Evolutionary conservation across 1,140 invertebrate genomes (phyloP).

Genomic region (Meloidogyne exigua): DNA sequence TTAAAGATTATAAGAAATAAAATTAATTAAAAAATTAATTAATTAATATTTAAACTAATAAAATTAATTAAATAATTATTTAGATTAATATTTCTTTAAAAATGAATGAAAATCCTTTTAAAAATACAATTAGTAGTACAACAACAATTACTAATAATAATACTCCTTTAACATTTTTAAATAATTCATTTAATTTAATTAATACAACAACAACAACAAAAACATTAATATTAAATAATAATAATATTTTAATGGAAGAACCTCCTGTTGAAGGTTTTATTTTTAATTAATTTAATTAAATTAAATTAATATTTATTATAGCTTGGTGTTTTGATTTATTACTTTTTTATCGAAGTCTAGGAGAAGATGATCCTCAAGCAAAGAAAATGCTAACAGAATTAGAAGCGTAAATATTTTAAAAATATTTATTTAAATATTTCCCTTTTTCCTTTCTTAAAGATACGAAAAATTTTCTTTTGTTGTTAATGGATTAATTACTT

Average conservation of each 20-base stretch:
- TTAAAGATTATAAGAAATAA: too few species aligned
- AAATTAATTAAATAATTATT: too few species aligned
- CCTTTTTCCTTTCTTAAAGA: too few species aligned
- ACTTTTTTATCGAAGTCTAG: constrained; percentile 44
- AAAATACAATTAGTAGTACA: neutral
- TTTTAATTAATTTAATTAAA: neutral
- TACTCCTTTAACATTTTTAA: neutral
- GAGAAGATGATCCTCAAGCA: constrained; percentile 45
- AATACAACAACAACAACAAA: neutral
- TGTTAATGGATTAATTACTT: constrained; percentile 56
- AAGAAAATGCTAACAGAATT: constrained; percentile 43
- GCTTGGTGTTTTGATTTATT: constrained; percentile 50
- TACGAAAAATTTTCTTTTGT: constrained; percentile 55
- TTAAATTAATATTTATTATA: neutral
- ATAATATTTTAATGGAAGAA: neutral
- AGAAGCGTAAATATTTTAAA: constrained; percentile 44
- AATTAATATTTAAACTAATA: too few species aligned
- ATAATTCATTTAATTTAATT: neutral
- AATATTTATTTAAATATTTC: neutral
- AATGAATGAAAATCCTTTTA: too few species aligned
- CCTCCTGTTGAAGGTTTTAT: neutral
- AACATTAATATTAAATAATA: neutral
- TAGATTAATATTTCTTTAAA: too few species aligned
- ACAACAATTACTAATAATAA: neutral
- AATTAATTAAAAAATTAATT: too few species aligned